Base-by-base conservation (phyloP, 2,797 vertebrate genomes). In the Perdix hodgsoniae region DNA sequence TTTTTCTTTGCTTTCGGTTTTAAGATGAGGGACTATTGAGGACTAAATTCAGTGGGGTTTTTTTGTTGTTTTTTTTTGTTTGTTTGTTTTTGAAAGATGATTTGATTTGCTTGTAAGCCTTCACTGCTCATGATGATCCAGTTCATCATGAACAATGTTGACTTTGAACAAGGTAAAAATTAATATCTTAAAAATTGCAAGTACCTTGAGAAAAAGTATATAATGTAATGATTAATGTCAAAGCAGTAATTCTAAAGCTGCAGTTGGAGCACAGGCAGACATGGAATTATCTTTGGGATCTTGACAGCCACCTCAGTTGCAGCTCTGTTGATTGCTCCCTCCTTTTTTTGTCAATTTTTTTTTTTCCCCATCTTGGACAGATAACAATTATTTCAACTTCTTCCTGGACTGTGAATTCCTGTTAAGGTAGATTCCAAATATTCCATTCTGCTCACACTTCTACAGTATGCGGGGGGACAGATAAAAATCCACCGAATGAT, bases 261-360 rank as follows among this genome's bases (percentile, higher is more conserved):
- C n/a, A 44, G 39, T 44, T 17, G 22, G 29, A 72, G 13, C 5
- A 29, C 10, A 72, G 9, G 24, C 3, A 69, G 57, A 63, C 21
- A 64, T 10, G 6, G 14, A 73, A 74, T 29, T 54, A 59, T 5
- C 37, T 78, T 56, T 61, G 26, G 45, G 44, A 88, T 59, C 74
- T 60, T 70, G 31, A 82, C 24, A 86, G n/a, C 3, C 67, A 78
- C 14, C 15, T 77, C 63, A 57, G 47, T 11, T 83, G 63, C 47
- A 72, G 61, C 60, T 64, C 54, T 42, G 49, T 31, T 65, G n/a
- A 33, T 47, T 75, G 9, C 9, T 75, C 17, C 39, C 76, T 81
- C 37, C 76, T 90, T 76, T 86, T 88, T 93, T 82, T 76, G 50
- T 59, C 50, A 86, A 86, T 84, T 67, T 6, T 33, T 90, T 86